phyloP scores from a whole-genome alignment of 2,888 invertebrate species.

The Marasmarcha lunaedactyla region DNA sequence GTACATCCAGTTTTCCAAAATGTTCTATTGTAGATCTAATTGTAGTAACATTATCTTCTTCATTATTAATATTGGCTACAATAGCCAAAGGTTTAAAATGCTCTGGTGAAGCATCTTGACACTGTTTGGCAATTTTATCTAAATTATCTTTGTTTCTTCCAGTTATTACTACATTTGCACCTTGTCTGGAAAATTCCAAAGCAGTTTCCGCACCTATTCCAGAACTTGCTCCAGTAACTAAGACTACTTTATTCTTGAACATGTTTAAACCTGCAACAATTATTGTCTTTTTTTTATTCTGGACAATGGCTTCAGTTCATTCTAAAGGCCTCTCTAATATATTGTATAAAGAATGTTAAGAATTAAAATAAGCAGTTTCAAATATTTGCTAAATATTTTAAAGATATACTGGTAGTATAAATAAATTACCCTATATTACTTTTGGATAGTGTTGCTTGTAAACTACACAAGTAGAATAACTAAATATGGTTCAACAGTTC shows the following conservation, averaged over 20 bases:
- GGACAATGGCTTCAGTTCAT: background rate
- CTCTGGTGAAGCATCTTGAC: constrained; percentile 46
- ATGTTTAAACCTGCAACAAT: constrained; percentile 19
- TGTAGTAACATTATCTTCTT: constrained; percentile 74
- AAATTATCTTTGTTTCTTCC: constrained; percentile 80
- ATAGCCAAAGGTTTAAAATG: constrained; percentile 63
- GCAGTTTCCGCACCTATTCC: constrained; percentile 82
- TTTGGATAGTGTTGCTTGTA: too few species aligned
- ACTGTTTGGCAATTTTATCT: constrained; percentile 70
- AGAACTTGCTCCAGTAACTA: constrained; percentile 79
- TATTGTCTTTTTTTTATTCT: too few species aligned
- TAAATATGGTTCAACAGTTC: too few species aligned
- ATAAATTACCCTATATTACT: too few species aligned
- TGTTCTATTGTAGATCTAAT: constrained; percentile 75
- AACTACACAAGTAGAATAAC: too few species aligned
- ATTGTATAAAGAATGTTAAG: background rate
- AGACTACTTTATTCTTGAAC: constrained; percentile 71
- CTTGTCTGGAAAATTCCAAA: constrained; percentile 74
- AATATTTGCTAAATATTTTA: too few species aligned
- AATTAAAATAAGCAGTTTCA: background rate
- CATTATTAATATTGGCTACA: constrained; percentile 76
- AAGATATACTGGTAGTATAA: too few species aligned
- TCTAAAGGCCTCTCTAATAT: background rate
- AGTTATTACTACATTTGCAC: constrained; percentile 73
- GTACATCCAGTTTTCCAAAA: constrained; percentile 78